A percentile compares a stretch with the other conserved stretches of the same genome.
These are phyloP conservation scores for Malacosoma neustria DNA, from an alignment of 2,888 invertebrate species.

Conservation along the genomic window DNA sequence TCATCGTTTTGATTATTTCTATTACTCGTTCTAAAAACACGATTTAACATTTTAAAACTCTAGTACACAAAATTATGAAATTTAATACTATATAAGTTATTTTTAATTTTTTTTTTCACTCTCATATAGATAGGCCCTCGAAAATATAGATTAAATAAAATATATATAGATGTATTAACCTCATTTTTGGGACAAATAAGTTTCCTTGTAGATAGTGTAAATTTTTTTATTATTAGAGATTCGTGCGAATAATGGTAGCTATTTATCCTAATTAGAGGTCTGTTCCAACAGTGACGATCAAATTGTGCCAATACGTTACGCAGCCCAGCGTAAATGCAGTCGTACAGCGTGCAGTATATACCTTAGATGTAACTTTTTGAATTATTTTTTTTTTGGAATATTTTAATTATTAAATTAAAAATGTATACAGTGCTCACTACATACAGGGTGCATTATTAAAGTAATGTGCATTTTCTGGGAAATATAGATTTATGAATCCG, in stretches of 20 bases:
- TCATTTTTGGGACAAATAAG: neutral
- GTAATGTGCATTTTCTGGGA: no score
- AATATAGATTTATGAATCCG: no score
- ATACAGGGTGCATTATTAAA: no score
- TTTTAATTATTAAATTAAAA: no score
- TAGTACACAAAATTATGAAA: neutral
- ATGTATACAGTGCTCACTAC: no score
- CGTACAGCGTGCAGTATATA: no score
- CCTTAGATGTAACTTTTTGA: no score
- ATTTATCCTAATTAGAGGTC: constrained; percentile 33
- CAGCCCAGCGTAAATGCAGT: no score
- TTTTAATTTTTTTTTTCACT: neutral
- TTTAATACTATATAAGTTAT: neutral
- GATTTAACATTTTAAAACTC: neutral
- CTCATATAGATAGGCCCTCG: neutral
- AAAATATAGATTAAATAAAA: neutral
- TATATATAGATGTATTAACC: constrained; percentile 4
- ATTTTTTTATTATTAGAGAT: constrained; percentile 10
- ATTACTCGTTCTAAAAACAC: no score
- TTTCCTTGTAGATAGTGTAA: constrained; percentile 2
- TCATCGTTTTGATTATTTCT: constrained; percentile 19
- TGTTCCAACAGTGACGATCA: no score
- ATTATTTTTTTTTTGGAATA: no score
- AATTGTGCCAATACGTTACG: no score
- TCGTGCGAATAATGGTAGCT: constrained; percentile 33